These are phyloP conservation scores for Erebia palarica DNA, from an alignment of 2,888 invertebrate species.

Conservation along the genomic window DNA sequence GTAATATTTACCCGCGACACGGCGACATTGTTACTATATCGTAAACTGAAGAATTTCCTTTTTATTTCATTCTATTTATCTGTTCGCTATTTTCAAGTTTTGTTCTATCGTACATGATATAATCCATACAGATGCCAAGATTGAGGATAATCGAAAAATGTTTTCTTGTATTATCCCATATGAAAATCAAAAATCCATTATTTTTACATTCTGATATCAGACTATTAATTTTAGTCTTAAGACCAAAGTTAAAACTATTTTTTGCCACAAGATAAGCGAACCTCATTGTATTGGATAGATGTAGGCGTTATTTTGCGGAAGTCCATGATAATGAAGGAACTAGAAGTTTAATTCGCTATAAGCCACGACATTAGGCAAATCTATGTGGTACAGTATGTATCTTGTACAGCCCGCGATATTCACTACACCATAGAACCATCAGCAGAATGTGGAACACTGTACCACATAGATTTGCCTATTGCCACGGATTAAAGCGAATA, in stretches of 20 bases:
- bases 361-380: no score
- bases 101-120: conserved; percentile 9
- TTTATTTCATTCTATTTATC: conserved; percentile 18
- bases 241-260: not conserved
- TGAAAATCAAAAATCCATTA: not conserved
- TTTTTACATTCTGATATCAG: not conserved
- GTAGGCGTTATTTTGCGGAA: no score
- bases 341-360: no score
- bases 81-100: conserved; percentile 18
- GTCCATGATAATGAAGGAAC: no score
- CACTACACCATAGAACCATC: no score
- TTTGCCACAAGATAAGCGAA: no score
- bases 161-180: conserved; percentile 15
- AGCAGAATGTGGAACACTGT: no score
- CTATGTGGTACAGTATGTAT: no score
- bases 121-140: conserved; percentile 9
- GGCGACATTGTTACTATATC: conserved; percentile 26
- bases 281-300: no score
- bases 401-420: no score
- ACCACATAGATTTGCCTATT: no score
- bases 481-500: no score
- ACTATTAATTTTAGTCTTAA: not conserved
- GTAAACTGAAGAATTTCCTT: conserved; percentile 25
- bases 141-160: conserved; percentile 7
- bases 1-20: conserved; percentile 35